Evolutionary conservation across 2,888 invertebrate species (phyloP).

Genomic region (Harpalus rufipes): DNA sequence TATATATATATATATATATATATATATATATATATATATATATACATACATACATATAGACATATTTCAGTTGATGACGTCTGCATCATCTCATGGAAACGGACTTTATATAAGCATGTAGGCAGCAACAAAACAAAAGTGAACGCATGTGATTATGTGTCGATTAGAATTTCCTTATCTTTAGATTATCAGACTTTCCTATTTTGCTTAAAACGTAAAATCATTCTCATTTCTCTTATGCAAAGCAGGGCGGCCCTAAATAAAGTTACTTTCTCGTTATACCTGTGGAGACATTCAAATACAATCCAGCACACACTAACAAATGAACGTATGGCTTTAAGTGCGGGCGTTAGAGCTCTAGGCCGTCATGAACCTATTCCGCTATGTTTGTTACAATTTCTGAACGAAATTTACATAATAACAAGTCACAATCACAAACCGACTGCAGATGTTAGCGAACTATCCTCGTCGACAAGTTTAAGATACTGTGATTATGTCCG

Average conservation of each 20-base stretch:
- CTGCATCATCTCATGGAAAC: no score
- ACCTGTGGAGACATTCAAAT: no score
- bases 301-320: background rate
- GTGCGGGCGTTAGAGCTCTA: constrained; percentile 10
- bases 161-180: background rate
- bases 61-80: no score
- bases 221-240: constrained; percentile 6
- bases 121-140: no score
- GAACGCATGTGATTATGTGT: no score
- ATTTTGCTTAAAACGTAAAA: background rate
- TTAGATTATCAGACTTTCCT: background rate
- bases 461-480: no score
- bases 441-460: constrained; percentile 8
- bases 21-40: no score
- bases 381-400: constrained; percentile 54
- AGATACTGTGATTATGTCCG: no score
- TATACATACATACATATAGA: no score
- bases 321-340: background rate
- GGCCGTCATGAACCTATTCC: constrained; percentile 47
- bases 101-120: no score
- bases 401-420: constrained; percentile 61
- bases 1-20: no score
- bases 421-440: constrained; percentile 7
- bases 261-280: background rate
- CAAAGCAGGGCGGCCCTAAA: background rate